phyloP scores from a whole-genome alignment of 2,113 vertebrate species.

The Tachycineta bicolor region DNA sequence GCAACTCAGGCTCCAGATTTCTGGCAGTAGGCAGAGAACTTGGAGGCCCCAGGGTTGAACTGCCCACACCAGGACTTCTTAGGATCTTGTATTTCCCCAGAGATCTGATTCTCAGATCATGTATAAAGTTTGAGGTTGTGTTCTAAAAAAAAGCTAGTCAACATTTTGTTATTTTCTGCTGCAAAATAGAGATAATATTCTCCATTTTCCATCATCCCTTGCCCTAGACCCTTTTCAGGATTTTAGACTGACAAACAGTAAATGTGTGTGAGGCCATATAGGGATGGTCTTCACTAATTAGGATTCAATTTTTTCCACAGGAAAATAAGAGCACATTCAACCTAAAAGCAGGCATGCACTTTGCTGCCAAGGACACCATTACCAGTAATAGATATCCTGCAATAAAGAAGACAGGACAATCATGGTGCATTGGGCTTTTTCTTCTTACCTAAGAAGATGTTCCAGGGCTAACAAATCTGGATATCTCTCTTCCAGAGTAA shows the following conservation, averaged over 20 bases:
- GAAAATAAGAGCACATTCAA: background rate
- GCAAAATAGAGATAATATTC: background rate
- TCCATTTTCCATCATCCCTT: background rate
- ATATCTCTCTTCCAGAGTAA: background rate
- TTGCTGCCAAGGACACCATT: background rate
- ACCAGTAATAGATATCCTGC: background rate
- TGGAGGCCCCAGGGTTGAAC: background rate
- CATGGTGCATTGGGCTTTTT: background rate
- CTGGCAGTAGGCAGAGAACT: background rate
- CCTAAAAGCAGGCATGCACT: background rate
- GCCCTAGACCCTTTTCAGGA: background rate
- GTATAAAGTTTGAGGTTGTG: background rate
- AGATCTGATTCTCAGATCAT: background rate
- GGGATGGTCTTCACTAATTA: background rate
- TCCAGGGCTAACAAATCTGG: background rate
- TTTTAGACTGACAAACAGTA: background rate
- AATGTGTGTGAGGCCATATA: background rate
- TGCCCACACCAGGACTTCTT: background rate
- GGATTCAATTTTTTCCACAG: background rate
- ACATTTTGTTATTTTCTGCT: background rate
- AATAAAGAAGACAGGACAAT: background rate
- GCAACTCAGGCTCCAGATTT: background rate
- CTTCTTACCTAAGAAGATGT: background rate
- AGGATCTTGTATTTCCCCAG: background rate
- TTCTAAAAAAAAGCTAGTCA: background rate